Percentiles rank a stretch among this genome's conserved stretches.
These are phyloP conservation scores for Martes flavigula DNA, from an alignment of 2,797 vertebrate species.

Conservation along the genomic window DNA sequence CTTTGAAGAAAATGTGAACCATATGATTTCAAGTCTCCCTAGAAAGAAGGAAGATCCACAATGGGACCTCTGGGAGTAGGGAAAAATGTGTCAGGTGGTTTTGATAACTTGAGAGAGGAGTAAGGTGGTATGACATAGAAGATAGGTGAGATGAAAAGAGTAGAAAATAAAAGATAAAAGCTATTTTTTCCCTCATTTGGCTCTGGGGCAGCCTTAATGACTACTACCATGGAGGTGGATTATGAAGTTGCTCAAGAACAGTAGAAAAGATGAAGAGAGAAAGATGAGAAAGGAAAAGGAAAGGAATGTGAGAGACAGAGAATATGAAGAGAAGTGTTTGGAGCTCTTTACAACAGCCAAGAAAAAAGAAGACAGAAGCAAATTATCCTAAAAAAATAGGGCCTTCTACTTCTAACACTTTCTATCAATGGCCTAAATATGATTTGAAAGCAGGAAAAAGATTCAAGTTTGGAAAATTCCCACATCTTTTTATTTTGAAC, in stretches of 20 bases:
- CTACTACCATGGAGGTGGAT: neutral
- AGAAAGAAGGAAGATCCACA: neutral
- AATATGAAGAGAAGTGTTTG: neutral
- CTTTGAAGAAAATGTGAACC: neutral
- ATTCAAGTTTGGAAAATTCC: neutral
- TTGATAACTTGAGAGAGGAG: neutral
- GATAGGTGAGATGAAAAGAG: neutral
- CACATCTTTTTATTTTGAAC: neutral
- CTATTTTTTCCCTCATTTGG: neutral
- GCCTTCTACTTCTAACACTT: neutral
- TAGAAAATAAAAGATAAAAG: neutral
- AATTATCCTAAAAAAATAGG: neutral
- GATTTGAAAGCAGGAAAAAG: neutral
- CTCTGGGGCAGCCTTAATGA: neutral
- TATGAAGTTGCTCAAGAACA: neutral
- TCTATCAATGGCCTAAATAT: neutral
- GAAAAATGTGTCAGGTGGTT: neutral
- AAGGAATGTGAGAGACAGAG: neutral
- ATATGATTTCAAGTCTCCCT: neutral
- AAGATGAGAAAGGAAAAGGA: neutral
- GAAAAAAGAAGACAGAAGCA: neutral
- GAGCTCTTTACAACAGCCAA: neutral
- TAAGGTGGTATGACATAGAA: neutral
- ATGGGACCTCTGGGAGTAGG: neutral
- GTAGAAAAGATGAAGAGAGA: neutral